phyloP scores from a whole-genome alignment of 2,113 vertebrate species.

The Procavia capensis region DNA sequence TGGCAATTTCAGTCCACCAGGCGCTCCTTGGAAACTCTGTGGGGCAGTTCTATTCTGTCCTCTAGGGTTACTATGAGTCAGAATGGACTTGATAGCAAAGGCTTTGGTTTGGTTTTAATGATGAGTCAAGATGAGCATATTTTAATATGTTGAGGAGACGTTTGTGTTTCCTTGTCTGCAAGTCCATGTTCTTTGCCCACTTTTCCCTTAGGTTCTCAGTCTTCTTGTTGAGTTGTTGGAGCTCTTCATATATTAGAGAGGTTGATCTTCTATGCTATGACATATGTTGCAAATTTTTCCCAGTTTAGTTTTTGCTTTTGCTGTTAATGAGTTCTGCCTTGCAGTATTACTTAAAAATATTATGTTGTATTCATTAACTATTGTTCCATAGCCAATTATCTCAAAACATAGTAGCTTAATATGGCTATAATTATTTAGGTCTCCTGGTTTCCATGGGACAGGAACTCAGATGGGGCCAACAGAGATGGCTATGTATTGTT shows the following conservation, averaged over 20 bases:
- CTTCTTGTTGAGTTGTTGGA: conserved; percentile 27
- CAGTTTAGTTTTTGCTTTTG: not conserved
- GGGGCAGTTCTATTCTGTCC: too few relatives aligned
- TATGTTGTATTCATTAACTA: not conserved
- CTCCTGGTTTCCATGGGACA: not conserved
- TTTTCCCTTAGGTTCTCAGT: not conserved
- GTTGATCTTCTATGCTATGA: conserved; percentile 2
- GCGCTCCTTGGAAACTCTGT: too few relatives aligned
- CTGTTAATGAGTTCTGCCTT: not conserved
- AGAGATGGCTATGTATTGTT: conserved; percentile 12
- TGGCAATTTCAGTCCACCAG: too few relatives aligned
- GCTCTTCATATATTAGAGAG: not conserved
- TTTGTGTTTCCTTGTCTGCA: not conserved
- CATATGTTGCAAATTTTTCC: not conserved
- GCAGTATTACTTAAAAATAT: not conserved
- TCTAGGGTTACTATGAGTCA: too few relatives aligned
- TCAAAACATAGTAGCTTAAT: not conserved
- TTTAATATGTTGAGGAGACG: conserved; percentile 18
- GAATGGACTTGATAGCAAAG: too few relatives aligned
- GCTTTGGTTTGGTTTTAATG: too few relatives aligned
- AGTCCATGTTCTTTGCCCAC: not conserved
- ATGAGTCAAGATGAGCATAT: not conserved
- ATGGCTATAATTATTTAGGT: not conserved
- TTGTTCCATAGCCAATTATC: not conserved
- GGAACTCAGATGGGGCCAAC: not conserved